phyloP scores from a whole-genome alignment of 2,888 invertebrate species.

The Lasioglossum morio region DNA sequence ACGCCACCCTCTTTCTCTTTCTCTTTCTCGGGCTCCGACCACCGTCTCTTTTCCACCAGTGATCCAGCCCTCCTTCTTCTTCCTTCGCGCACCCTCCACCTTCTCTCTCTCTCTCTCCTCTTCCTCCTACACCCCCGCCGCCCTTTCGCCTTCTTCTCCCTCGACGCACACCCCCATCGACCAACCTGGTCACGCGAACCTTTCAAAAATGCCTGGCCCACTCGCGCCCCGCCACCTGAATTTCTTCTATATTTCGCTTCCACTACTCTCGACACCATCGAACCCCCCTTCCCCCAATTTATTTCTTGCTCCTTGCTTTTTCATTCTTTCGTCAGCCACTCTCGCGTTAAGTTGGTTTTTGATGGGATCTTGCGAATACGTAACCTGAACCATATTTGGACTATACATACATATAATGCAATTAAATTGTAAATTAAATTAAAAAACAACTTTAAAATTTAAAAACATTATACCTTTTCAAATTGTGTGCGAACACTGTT shows the following conservation, averaged over 20 bases:
- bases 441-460: neutral
- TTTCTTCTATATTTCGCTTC: conserved; percentile 63
- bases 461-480: neutral
- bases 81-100: conserved; percentile 2
- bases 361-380: neutral
- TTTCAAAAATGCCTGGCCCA: conserved; percentile 67
- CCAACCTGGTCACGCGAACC: conserved; percentile 78
- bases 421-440: neutral
- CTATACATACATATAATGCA: neutral
- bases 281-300: neutral
- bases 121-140: neutral
- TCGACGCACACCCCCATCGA: conserved; percentile 65
- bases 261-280: neutral
- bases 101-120: neutral
- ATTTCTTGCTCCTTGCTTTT: neutral
- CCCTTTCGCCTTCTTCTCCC: neutral
- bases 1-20: conserved; percentile 46
- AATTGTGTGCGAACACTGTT: neutral
- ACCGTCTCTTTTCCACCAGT: conserved; percentile 25
- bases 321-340: neutral
- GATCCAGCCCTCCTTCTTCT: conserved; percentile 38
- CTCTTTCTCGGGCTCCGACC: conserved; percentile 46
- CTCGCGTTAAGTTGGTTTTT: neutral
- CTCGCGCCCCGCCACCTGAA: conserved; percentile 58
- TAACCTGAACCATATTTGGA: neutral